Base-by-base conservation (phyloP, 2,888 invertebrate genomes). In the Megastigmus dorsalis region DNA sequence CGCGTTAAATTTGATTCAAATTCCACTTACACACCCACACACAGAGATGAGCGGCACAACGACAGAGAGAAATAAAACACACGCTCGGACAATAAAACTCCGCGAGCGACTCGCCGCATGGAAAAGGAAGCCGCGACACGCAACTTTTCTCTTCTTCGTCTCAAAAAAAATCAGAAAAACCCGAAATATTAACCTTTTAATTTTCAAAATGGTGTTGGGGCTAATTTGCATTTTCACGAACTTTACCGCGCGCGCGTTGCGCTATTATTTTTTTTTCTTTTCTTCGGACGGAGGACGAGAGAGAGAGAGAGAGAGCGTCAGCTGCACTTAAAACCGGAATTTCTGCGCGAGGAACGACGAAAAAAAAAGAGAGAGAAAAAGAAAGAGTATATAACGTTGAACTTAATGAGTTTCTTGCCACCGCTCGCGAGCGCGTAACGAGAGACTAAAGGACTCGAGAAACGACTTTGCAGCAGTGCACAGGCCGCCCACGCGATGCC, bases 391-490 rank as follows among this genome's bases (percentile, higher is more conserved):
- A n/a, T n/a, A n/a, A n/a, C n/a, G n/a, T 20, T 36, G 20, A 36
- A 18, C 13, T n/a, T 63, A 63, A 63, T 52, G 50, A 63, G 50
- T 63, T 50, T 63, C 50, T 63, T 63, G 36, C 45, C 50, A n/a
- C n/a, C n/a, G n/a, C n/a, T n/a, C n/a, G n/a, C n/a, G n/a, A n/a
- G n/a, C 15, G 30, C 28, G 3, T 52, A 50, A 50, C 38, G 59
- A 59, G 43, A 20, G 28, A 43, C 6, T 15, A 41, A 26, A 43
- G 28, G 7, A 15, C 26, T 59, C 28, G 28, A 41, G 15, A 59
- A 43, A 43, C 13, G 13, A 57, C 38, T n/a, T n/a, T n/a, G 41
- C 10, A 23, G 13, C n/a, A n/a, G 2, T 15, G 15, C 43, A 18
- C 15, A 3, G n/a, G n/a, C n/a, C 15, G 43, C 43, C 43, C 28